phyloP scores from a whole-genome alignment of 2,888 invertebrate species.

The Steinernema carpocapsae region DNA sequence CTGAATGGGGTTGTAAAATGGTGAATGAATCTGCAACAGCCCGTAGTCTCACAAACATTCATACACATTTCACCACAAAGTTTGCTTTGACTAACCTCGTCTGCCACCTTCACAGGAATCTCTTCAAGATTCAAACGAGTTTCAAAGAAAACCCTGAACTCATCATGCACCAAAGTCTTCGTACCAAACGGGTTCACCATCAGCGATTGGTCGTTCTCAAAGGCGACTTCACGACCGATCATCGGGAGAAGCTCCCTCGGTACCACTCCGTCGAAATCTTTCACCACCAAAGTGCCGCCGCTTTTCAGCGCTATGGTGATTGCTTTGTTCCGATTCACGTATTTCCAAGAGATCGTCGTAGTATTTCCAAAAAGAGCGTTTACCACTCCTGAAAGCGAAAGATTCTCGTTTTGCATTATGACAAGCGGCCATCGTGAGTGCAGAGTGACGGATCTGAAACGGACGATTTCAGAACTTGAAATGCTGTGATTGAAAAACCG shows the following conservation, averaged over 20 bases:
- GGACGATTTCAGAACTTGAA: no score
- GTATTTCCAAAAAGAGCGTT: neutral
- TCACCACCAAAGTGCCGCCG: neutral
- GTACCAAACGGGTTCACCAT: neutral
- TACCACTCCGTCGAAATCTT: constrained; percentile 23
- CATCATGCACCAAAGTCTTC: neutral
- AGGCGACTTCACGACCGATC: constrained; percentile 6
- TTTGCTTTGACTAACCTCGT: no score
- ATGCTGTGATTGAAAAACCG: neutral
- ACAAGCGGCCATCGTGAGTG: neutral
- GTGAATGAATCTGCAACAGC: no score
- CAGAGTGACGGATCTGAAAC: neutral
- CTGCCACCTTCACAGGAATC: neutral
- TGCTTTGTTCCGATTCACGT: neutral
- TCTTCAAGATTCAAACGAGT: neutral
- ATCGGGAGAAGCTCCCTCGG: neutral
- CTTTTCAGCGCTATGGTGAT: neutral
- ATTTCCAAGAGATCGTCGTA: neutral
- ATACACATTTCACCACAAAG: no score
- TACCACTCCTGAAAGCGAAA: neutral
- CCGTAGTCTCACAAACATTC: no score
- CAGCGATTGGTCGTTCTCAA: constrained; percentile 16
- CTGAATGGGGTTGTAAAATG: no score
- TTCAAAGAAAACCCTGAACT: constrained; percentile 8
- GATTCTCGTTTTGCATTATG: neutral